These are phyloP conservation scores for Pollenia amentaria DNA, from an alignment of 2,888 invertebrate species.

Conservation along the genomic window DNA sequence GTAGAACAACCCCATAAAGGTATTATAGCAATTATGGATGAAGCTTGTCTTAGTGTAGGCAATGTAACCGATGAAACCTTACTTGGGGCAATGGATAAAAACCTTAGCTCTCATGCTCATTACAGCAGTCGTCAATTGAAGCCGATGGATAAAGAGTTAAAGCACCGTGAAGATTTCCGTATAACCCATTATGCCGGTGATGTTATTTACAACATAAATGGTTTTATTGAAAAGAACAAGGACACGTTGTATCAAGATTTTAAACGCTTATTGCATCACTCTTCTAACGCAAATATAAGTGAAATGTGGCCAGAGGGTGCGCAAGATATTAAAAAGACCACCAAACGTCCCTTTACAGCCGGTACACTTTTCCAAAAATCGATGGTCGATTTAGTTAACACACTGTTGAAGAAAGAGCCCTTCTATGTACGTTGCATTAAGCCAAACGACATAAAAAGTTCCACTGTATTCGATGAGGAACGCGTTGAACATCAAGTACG, in stretches of 20 bases:
- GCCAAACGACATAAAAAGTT: slow-evolving; percentile 97
- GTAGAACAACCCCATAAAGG: slow-evolving; percentile 97
- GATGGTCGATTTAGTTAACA: slow-evolving; percentile 95
- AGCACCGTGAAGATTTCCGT: slow-evolving; percentile 92
- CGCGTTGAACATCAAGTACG: slow-evolving; percentile 86
- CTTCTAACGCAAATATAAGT: slow-evolving; percentile 90
- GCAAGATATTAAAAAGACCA: slow-evolving; percentile 94
- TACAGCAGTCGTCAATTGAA: slow-evolving; percentile 94
- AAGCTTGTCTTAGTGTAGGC: slow-evolving; percentile 98
- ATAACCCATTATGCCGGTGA: slow-evolving; percentile 98
- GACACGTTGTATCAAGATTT: slow-evolving; percentile 99
- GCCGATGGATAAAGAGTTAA: slow-evolving; percentile 92
- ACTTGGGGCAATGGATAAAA: slow-evolving; percentile 96
- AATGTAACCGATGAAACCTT: slow-evolving; percentile 94
- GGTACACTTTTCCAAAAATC: slow-evolving; percentile 97
- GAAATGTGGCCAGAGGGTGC: slow-evolving; percentile 99
- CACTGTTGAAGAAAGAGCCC: slow-evolving; percentile 95
- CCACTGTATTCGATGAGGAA: slow-evolving; percentile 93
- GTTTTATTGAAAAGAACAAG: slow-evolving; percentile 98
- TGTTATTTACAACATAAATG: slow-evolving; percentile 94
- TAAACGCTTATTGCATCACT: slow-evolving; percentile 95
- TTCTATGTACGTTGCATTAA: slow-evolving; percentile 99
- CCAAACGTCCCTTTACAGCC: slow-evolving; percentile 97
- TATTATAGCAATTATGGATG: slow-evolving; percentile 96
- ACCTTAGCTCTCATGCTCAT: slow-evolving; percentile 93